Evolutionary conservation across 2,888 invertebrate species (phyloP), one percentile per base, ranked within the genome.

Genomic region (Leptinotarsa juncta): DNA sequence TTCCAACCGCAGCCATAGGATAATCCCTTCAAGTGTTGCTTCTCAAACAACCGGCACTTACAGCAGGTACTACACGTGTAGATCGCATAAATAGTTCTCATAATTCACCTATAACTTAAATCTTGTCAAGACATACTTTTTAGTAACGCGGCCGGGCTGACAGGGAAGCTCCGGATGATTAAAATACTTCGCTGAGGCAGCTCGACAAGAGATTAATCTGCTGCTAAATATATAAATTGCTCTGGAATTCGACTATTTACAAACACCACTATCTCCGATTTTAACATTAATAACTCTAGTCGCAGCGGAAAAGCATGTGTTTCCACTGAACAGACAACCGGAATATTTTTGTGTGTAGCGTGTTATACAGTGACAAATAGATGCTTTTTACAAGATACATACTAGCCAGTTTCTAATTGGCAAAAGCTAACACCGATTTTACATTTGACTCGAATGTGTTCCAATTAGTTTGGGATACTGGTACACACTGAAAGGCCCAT

Each of bases 201-300:
- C 82, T 82, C 83, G 86, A 87, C 86, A 84, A 82, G 83, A 86
- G 87, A 87, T 87, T 87, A 87, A 87, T 87, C 85, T 86, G 83
- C 83, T 82, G 86, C 87, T 87, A 86, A 87, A 87, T 87, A 87
- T 87, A 87, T 87, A 87, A 87, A 87, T 86, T 84, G 86, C 83
- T 81, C 84, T 85, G 87, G 87, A 85, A 87, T 86, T 86, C 83
- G 86, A 85, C 84, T 84, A 84, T 86, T 85, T 85, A 85, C 85
- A 85, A 85, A 85, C 85, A 85, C 81, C 80, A 32, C 82, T 83
- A 83, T 82, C 82, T 82, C 83, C 78, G 82, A 84, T 84, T 83
- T 81, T 75, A 81, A 83, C 83, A 53, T 53, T 53, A 53, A 53
- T 53, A 53, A 53, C 53, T 65, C 23, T 0, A 14, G 32, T 65